Base-by-base conservation (phyloP, 1,140 invertebrate species). In the Chironomus striatipennis region DNA sequence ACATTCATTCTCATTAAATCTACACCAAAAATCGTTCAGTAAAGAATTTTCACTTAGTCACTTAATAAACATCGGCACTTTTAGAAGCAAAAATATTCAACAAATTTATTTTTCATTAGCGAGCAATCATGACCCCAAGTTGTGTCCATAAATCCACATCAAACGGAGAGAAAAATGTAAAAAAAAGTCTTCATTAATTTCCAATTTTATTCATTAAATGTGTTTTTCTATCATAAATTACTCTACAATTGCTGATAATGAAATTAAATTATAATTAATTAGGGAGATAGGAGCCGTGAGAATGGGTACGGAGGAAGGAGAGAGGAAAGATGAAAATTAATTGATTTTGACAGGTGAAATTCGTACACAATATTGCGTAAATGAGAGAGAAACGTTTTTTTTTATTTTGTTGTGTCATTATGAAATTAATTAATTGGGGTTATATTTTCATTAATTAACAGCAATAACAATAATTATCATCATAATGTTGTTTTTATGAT, bases 391-490 rank as follows among this genome's bases (percentile, higher is more conserved):
- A 57, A 57, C 5, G 24, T 5, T 34, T 34, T 34, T 34, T 34
- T 34, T 34, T n/a, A n/a, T n/a, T 34, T 4, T 57, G 47, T 57
- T 57, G 47, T 57, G 47, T 57, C 47, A 57, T 57, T 57, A 57
- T 15, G 12, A 47, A 47, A 47, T 47, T 47, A 57, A 57, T 57
- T 57, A 57, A 57, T 57, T 57, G 47, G 47, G 47, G 47, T 57
- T 57, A 57, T 57, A 57, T 57, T 57, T 57, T 57, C n/a, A 57
- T 57, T 57, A 57, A 57, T 57, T 57, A 57, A 57, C n/a, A 57
- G 47, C 47, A 57, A 57, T 57, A 57, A 57, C n/a, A 57, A 57
- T 57, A 15, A 57, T 57, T 12, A 57, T 57, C 47, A 57, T n/a
- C 12, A 57, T 47, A 47, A 47, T 57, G n/a, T 57, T 57, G 47